Evolutionary conservation across 2,888 invertebrate genomes (phyloP).

Genomic region (Tetragnatha montana): DNA sequence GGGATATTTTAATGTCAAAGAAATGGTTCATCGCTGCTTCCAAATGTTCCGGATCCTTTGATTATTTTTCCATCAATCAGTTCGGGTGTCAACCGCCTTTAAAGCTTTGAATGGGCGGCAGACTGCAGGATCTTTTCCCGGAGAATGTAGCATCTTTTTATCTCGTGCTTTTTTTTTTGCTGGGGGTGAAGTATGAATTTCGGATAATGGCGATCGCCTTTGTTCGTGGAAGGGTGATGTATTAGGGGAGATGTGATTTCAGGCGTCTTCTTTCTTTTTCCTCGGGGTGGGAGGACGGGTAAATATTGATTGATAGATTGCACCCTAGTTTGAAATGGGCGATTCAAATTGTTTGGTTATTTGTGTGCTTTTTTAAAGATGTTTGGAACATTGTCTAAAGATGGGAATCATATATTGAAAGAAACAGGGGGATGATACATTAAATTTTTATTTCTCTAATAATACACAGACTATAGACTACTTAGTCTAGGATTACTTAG

Average conservation of each 20-base stretch:
- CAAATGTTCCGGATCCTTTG: constrained; percentile 22
- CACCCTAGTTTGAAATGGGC: background rate
- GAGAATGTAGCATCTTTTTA: constrained; percentile 19
- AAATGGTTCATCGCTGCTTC: constrained; percentile 3
- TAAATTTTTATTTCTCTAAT: too few relatives aligned
- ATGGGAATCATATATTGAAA: too few relatives aligned
- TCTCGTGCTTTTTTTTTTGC: constrained; percentile 9
- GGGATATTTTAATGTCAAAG: constrained; percentile 38
- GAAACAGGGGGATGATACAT: too few relatives aligned
- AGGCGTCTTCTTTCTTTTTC: background rate
- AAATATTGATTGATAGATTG: background rate
- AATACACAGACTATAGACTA: too few relatives aligned
- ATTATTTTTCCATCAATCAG: constrained; percentile 56
- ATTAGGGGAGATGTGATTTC: background rate
- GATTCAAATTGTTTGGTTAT: background rate
- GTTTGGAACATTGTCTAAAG: too few relatives aligned
- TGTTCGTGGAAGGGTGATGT: background rate
- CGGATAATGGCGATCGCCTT: background rate
- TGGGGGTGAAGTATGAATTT: background rate
- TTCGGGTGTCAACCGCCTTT: constrained; percentile 34
- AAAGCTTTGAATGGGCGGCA: constrained; percentile 12
- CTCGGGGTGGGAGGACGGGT: background rate
- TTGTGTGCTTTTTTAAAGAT: too few relatives aligned
- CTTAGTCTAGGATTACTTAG: too few relatives aligned
- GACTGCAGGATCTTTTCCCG: background rate